Percentiles rank a stretch among this genome's conserved stretches.
phyloP scores from a whole-genome alignment of 2,888 invertebrate species.

The Agrotis ipsilon region DNA sequence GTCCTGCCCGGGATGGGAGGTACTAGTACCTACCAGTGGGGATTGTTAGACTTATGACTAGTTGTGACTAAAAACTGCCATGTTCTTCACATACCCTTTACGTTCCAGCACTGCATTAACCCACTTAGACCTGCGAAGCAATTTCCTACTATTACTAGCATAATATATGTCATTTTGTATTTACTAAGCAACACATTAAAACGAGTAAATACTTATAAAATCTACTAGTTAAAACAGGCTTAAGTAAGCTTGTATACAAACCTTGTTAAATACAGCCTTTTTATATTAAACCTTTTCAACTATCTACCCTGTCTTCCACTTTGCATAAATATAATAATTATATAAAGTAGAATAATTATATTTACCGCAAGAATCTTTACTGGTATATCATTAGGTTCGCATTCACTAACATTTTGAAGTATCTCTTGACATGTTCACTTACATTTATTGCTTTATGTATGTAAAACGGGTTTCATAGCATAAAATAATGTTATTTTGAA shows the following conservation, averaged over 20 bases:
- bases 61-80: too few species aligned
- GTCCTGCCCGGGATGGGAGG: too few species aligned
- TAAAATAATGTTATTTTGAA: background rate
- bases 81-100: too few species aligned
- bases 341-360: background rate
- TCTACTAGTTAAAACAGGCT: background rate
- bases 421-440: background rate
- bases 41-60: too few species aligned
- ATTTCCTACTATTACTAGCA: too few species aligned
- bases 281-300: background rate
- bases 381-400: constrained; percentile 8
- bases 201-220: background rate
- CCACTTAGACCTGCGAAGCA: too few species aligned
- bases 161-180: too few species aligned
- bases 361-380: background rate
- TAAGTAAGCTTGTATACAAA: background rate
- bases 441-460: too few species aligned
- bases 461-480: background rate
- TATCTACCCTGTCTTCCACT: background rate
- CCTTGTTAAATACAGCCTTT: background rate
- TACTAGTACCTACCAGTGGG: too few species aligned
- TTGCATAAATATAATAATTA: background rate
- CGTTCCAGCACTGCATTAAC: too few species aligned
- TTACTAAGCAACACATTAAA: too few species aligned
- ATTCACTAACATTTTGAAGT: constrained; percentile 18